Percentiles rank a stretch among this genome's conserved stretches.
Evolutionary conservation across 2,888 invertebrate genomes (phyloP).

Genomic region (Archips crataeganus): DNA sequence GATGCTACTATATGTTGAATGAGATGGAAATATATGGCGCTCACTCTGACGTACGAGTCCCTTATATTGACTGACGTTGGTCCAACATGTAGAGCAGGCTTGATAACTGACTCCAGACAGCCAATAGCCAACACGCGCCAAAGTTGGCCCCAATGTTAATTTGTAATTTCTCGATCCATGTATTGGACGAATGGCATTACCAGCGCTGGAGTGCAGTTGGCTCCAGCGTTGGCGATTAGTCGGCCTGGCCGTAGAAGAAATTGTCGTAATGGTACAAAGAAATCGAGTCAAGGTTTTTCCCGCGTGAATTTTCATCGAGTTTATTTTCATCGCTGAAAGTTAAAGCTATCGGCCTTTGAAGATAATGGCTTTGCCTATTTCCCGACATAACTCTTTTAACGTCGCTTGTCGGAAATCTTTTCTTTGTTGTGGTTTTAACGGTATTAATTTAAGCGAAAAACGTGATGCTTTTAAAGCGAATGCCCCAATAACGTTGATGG

Average conservation of each 20-base stretch:
- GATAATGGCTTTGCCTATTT: conserved; percentile 32
- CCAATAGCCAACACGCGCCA: too few relatives aligned
- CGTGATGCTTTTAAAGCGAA: background rate
- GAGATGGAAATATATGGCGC: too few relatives aligned
- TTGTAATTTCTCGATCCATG: too few relatives aligned
- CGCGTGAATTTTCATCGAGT: background rate
- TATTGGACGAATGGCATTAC: background rate
- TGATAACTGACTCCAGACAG: too few relatives aligned
- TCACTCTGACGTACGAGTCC: too few relatives aligned
- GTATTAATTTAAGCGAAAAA: background rate
- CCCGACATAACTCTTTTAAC: conserved; percentile 5
- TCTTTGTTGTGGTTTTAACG: background rate
- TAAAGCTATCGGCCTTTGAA: conserved; percentile 21
- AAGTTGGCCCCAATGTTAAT: too few relatives aligned
- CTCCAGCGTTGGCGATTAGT: background rate
- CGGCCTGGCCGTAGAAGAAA: background rate
- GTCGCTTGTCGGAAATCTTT: background rate
- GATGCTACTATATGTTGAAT: too few relatives aligned
- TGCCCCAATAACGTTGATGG: background rate
- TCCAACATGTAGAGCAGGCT: too few relatives aligned
- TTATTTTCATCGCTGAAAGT: conserved; percentile 21
- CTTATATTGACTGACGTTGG: too few relatives aligned
- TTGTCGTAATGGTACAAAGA: background rate
- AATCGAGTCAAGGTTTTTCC: conserved; percentile 32
- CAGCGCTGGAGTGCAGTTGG: background rate